phyloP scores from a whole-genome alignment of 2,797 vertebrate species.

The Gymnodraco acuticeps region DNA sequence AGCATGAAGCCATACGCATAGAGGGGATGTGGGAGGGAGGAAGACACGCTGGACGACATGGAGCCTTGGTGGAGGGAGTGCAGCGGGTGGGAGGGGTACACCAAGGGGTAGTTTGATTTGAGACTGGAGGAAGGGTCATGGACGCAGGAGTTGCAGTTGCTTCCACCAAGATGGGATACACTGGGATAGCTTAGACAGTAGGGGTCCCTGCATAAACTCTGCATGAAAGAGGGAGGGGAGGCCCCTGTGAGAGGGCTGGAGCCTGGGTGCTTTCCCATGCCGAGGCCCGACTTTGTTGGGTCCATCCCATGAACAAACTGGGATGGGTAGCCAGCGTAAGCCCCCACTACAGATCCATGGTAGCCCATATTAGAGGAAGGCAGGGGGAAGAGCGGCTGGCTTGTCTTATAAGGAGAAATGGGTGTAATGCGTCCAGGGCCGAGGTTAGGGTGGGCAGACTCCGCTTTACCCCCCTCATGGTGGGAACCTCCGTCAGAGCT shows the following conservation, averaged over 20 bases:
- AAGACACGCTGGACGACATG: conserved; percentile 88
- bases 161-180: conserved; percentile 90
- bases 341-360: conserved; percentile 96
- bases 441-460: conserved; percentile 79
- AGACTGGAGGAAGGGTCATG: conserved; percentile 91
- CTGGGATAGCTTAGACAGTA: conserved; percentile 96
- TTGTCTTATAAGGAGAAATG: conserved; percentile 95
- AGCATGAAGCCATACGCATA: conserved; percentile 99
- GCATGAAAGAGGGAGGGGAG: conserved; percentile 97
- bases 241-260: conserved; percentile 95
- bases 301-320: conserved; percentile 93
- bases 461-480: conserved; percentile 84
- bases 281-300: conserved; percentile 90
- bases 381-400: conserved; percentile 92
- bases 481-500: conserved; percentile 85
- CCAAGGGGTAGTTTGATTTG: conserved; percentile 93
- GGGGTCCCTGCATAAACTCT: conserved; percentile 96
- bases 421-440: conserved; percentile 90
- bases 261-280: conserved; percentile 93
- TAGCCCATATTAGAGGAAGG: conserved; percentile 94
- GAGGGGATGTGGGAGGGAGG: conserved; percentile 92
- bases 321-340: conserved; percentile 93
- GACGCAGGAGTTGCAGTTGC: conserved; percentile 93
- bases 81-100: conserved; percentile 93
- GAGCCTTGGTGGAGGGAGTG: conserved; percentile 91